Base-by-base conservation (phyloP, 2,113 vertebrate genomes). In the Colossoma macropomum region DNA sequence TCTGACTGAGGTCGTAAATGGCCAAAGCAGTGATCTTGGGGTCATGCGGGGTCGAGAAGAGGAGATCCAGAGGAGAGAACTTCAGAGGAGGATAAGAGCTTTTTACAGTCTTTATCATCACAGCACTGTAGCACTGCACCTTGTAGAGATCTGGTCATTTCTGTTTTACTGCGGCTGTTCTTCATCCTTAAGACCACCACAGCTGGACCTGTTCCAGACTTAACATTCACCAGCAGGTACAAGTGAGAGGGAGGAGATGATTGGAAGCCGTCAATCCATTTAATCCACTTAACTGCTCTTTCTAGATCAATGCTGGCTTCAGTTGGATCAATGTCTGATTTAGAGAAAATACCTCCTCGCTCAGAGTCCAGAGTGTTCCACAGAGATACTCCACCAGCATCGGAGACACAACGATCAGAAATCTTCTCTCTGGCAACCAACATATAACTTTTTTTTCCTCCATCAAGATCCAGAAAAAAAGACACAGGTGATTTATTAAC, bases 61-160 rank as follows among this genome's bases (percentile, higher is more conserved):
- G n/a, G n/a, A n/a, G n/a, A n/a, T n/a, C n/a, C n/a, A n/a, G n/a
- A n/a, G n/a, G n/a, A n/a, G n/a, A n/a, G n/a, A n/a, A n/a, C n/a
- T n/a, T n/a, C n/a, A 69, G 96, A 97, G 41, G 41, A 45, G 76
- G 97, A 94, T 62, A 96, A 45, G 0, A 99, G 93, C 79, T 87
- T 88, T 45, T 16, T 10, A 23, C 68, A 48, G 3, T 0, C 0
- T 60, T 25, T 50, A 12, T 54, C 82, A 17, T 17, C n/a, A 45
- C 87, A 89, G 1, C 7, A 89, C 9, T 0, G 0, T 0, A 94
- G 87, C 10, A 25, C 62, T 3, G 83, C 88, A 2, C 82, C 82
- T 17, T 91, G 84, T 59, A 92, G 50, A 0, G 90, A 87, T 9
- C 0, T 6, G 0, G 87, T 15, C 12, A 88, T 92, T 0, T 38